Evolutionary conservation across 1,140 invertebrate genomes (phyloP), one percentile per base, ranked within the genome.

Genomic region (Philopotamus ludificatus): DNA sequence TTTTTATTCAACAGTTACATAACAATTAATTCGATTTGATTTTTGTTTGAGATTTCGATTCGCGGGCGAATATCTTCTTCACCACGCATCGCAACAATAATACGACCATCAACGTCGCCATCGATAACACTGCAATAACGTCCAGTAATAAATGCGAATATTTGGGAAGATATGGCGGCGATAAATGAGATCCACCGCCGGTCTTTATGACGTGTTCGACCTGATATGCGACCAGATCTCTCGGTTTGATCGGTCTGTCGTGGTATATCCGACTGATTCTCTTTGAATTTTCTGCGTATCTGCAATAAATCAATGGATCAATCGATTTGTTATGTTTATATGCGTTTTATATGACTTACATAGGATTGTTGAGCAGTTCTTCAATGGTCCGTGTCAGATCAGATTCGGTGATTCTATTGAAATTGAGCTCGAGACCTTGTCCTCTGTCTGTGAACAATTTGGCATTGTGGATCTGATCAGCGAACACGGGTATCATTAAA

Each of bases 401-500:
- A 9, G 15, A n/a, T 34, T 60, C 51, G 1, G 58, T 57, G 10
- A 67, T 51, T 15, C 57, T 67, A 12, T 16, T 1, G 42, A 41
- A 67, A 3, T 62, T 22, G 10, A 67, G 21, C 8, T 22, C 20
- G 10, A 62, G 1, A 10, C 65, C 65, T 10, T 62, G 10, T 16
- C 65, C 65, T 28, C 50, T 34, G 10, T 39, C 20, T 21, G 9
- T 25, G 20, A 62, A 23, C 9, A 8, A 8, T 16, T 22, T 26
- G 1, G 66, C 28, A 51, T 73, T 73, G 7, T 64, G 58, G 44
- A 39, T 49, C 54, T 73, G 72, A 63, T 73, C 73, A 1, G 61
- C 71, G 45, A 60, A 74, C 21, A 74, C 66, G 3, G 74, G 74
- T 12, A 75, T 71, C 10, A 66, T 69, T 1, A 84, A 50, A 3